These are phyloP conservation scores for Prietella phreatophila DNA, from an alignment of 2,113 vertebrate species.

Conservation along the genomic window DNA sequence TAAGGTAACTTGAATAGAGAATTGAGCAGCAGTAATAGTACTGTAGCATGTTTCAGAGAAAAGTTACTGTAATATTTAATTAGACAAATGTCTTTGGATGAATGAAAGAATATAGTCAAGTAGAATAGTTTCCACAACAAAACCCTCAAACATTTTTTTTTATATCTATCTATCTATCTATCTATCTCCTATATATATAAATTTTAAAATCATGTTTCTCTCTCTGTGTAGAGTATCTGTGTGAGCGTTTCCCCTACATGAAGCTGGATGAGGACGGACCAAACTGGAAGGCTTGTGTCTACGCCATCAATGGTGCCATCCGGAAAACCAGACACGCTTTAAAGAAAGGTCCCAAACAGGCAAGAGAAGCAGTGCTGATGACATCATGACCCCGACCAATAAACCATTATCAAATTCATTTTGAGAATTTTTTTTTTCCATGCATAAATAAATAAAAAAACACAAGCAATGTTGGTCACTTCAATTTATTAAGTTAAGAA, in stretches of 20 bases:
- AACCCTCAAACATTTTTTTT: too few relatives aligned
- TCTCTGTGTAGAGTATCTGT: conserved; percentile 75
- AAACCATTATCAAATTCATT: too few relatives aligned
- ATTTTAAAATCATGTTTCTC: conserved; percentile 13
- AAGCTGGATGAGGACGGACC: conserved; percentile 70
- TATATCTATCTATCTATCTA: too few relatives aligned
- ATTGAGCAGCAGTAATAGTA: not conserved
- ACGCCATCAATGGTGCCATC: conserved; percentile 74
- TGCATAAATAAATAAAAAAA: not conserved
- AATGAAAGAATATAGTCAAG: too few relatives aligned
- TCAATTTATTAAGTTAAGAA: conserved; percentile 10
- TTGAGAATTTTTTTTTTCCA: not conserved
- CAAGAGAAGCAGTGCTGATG: not conserved
- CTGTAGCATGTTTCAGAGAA: not conserved
- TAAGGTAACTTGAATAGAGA: not conserved
- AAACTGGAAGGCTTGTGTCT: conserved; percentile 77
- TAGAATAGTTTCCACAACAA: too few relatives aligned
- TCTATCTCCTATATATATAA: too few relatives aligned
- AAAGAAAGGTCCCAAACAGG: conserved; percentile 43
- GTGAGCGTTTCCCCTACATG: conserved; percentile 68
- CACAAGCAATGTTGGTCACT: not conserved
- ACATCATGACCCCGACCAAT: not conserved
- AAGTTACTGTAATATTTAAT: not conserved
- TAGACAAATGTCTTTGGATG: too few relatives aligned
- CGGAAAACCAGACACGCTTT: conserved; percentile 65